These are phyloP conservation scores for Bucco capensis DNA, from an alignment of 2,113 vertebrate genomes.

Conservation along the genomic window DNA sequence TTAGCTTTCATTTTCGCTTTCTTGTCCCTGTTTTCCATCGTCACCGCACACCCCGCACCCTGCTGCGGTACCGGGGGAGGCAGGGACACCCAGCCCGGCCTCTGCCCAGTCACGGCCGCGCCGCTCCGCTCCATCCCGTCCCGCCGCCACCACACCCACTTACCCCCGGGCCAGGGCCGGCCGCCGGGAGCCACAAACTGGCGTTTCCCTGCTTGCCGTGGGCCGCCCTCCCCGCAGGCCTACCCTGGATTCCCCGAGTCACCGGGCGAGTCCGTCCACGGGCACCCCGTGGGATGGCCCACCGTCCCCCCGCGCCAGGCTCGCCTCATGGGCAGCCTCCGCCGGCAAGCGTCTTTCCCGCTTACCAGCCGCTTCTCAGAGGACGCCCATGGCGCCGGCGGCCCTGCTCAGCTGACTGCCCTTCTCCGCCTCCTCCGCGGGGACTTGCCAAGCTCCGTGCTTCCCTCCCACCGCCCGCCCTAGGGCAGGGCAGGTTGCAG, in stretches of 20 bases:
- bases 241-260: neutral
- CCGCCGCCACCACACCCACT: neutral
- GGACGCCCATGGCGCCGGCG: neutral
- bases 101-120: neutral
- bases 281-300: no score
- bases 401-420: conserved; percentile 28
- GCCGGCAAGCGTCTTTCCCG: no score
- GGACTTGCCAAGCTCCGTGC: neutral
- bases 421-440: neutral
- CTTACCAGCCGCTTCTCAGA: neutral
- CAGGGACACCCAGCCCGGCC: neutral
- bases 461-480: neutral
- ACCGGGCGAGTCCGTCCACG: neutral
- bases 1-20: conserved; percentile 47
- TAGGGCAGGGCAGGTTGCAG: neutral
- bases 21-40: neutral
- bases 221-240: neutral
- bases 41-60: neutral
- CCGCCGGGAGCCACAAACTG: neutral
- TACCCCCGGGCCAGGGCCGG: neutral
- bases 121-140: neutral
- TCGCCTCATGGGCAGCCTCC: neutral
- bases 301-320: neutral
- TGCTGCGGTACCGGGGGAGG: no score
- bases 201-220: neutral